phyloP scores from a whole-genome alignment of 2,797 vertebrate species.

The Australoheros facetus region DNA sequence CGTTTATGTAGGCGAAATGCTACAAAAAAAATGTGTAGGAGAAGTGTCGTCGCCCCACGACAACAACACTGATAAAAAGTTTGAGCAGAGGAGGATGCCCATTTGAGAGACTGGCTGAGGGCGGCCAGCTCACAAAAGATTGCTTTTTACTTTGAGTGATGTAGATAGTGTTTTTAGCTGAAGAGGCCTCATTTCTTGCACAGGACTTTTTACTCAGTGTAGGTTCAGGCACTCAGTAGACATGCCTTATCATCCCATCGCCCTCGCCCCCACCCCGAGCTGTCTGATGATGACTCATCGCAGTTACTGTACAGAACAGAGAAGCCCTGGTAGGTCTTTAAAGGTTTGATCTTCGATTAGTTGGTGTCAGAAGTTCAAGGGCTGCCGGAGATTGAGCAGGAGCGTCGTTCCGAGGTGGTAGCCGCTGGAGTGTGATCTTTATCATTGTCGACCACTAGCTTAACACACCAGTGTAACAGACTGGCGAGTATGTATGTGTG shows the following conservation, averaged over 20 bases:
- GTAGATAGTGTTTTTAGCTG: constrained; percentile 60
- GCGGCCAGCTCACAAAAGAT: constrained; percentile 48
- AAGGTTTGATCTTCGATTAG: constrained; percentile 71
- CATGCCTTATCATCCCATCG: constrained; percentile 74
- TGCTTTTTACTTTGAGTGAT: constrained; percentile 55
- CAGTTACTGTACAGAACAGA: constrained; percentile 63
- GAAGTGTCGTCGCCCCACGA: constrained; percentile 26
- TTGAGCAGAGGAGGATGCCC: constrained; percentile 52
- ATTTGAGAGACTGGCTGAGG: constrained; percentile 28
- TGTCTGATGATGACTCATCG: constrained; percentile 66
- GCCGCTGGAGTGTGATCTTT: constrained; percentile 40
- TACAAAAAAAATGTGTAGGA: constrained; percentile 26
- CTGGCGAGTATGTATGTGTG: constrained; percentile 10
- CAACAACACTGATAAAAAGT: constrained; percentile 31
- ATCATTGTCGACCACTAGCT: constrained; percentile 45
- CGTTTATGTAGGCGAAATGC: constrained; percentile 39
- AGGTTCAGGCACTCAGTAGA: constrained; percentile 72
- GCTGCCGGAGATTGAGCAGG: constrained; percentile 67
- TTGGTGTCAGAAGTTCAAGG: constrained; percentile 76
- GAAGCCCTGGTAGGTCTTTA: constrained; percentile 64
- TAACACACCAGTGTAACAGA: constrained; percentile 44
- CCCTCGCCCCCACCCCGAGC: constrained; percentile 4
- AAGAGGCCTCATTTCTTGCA: constrained; percentile 71
- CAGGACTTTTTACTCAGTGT: constrained; percentile 72
- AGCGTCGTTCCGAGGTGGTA: constrained; percentile 46